A percentile compares a stretch with the other conserved stretches of the same genome.
These are phyloP conservation scores for Xiphophorus maculatus DNA, from an alignment of 2,113 vertebrate species.

Conservation along the genomic window DNA sequence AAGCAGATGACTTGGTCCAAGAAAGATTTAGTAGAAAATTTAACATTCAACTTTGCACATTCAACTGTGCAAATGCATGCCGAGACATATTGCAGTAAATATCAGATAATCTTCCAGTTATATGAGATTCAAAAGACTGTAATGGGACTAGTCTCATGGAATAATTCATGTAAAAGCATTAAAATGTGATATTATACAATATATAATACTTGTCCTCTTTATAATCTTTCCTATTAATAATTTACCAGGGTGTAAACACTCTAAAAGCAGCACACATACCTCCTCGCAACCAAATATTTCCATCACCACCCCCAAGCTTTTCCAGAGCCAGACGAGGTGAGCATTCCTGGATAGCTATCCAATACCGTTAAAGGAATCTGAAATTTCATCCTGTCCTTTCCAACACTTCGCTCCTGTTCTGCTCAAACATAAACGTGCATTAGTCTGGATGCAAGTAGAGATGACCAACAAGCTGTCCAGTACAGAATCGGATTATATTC, in stretches of 20 bases:
- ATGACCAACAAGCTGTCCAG: not conserved
- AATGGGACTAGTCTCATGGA: conserved; percentile 32
- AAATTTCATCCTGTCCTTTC: conserved; percentile 70
- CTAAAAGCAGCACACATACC: conserved; percentile 32
- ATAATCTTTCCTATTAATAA: conserved; percentile 25
- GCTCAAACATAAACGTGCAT: conserved; percentile 21
- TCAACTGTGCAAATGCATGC: not conserved
- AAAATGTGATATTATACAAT: not conserved
- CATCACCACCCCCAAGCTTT: conserved; percentile 46
- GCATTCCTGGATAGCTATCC: conserved; percentile 66
- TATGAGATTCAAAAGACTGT: conserved; percentile 22
- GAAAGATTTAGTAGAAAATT: not conserved
- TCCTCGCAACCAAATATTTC: conserved; percentile 34
- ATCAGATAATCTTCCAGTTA: conserved; percentile 27
- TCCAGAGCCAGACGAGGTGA: conserved; percentile 58
- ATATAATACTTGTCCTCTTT: not conserved
- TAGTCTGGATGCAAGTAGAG: conserved; percentile 2
- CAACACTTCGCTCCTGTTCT: conserved; percentile 20
- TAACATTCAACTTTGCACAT: not conserved
- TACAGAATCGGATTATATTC: conserved; percentile 12
- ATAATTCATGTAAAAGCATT: not conserved
- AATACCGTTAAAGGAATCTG: conserved; percentile 71
- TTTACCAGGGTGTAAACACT: conserved; percentile 39
- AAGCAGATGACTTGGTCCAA: not conserved
- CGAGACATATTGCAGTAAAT: not conserved